These are phyloP conservation scores for Zonitis immaculata DNA, from an alignment of 2,888 invertebrate genomes.

Conservation along the genomic window DNA sequence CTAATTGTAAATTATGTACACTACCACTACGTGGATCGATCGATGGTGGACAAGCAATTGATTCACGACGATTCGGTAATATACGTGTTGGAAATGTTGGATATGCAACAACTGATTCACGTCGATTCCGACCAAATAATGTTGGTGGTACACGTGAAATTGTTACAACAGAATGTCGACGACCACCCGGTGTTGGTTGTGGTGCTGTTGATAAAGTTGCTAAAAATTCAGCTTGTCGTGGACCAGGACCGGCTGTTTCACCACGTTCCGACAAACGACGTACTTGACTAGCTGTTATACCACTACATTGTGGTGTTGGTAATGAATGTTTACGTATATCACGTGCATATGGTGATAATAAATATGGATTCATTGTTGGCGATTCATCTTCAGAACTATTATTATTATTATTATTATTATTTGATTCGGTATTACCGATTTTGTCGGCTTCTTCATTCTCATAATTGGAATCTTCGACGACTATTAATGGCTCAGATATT, in stretches of 20 bases:
- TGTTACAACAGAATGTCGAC: constrained; percentile 81
- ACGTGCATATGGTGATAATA: constrained; percentile 71
- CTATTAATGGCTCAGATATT: constrained; percentile 68
- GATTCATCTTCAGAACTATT: constrained; percentile 70
- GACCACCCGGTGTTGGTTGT: constrained; percentile 67
- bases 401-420: not conserved
- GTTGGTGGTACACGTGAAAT: constrained; percentile 76
- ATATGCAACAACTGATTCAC: constrained; percentile 78
- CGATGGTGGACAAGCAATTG: constrained; percentile 63
- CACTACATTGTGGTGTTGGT: constrained; percentile 79
- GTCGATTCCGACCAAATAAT: constrained; percentile 70
- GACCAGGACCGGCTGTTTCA: constrained; percentile 66
- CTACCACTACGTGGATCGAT: constrained; percentile 70
- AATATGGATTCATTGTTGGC: constrained; percentile 67
- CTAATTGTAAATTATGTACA: constrained; percentile 76
- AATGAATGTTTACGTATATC: constrained; percentile 76
- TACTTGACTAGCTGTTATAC: constrained; percentile 83
- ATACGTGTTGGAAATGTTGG: constrained; percentile 53
- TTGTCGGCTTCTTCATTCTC: constrained; percentile 56
- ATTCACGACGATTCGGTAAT: constrained; percentile 41
- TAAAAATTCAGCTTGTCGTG: constrained; percentile 75
- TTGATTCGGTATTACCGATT: constrained; percentile 1
- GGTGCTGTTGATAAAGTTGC: constrained; percentile 75
- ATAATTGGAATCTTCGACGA: constrained; percentile 73
- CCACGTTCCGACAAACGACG: constrained; percentile 76